A percentile compares a stretch with the other conserved stretches of the same genome.
Conservation (phyloP, 2,113 vertebrate species). For the Podarcis muralis region DNA sequence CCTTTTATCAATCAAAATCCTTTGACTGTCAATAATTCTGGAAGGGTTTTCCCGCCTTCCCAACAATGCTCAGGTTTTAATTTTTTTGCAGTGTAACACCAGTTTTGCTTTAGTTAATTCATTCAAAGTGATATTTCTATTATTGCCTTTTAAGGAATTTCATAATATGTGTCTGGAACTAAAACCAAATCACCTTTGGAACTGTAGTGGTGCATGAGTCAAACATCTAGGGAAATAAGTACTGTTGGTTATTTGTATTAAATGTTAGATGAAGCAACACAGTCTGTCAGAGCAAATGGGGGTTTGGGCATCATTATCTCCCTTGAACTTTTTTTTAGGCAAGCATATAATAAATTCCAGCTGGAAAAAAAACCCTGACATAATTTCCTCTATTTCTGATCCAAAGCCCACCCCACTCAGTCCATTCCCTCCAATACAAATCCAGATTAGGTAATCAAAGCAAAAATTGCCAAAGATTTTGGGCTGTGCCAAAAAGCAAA, state of each 20-base stretch:
- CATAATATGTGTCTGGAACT: slow-evolving; percentile 24
- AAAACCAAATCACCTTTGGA: slow-evolving; percentile 27
- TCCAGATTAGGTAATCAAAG: neutral
- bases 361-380: neutral
- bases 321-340: neutral
- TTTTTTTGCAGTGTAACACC: neutral
- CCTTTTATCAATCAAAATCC: neutral
- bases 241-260: slow-evolving; percentile 4
- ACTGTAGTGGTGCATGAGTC: slow-evolving; percentile 30
- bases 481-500: neutral
- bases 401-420: slow-evolving; percentile 9
- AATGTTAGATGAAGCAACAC: neutral
- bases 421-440: neutral
- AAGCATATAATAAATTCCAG: no score
- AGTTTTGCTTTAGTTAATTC: slow-evolving; percentile 1
- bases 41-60: neutral
- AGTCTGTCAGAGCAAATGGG: slow-evolving; percentile 30
- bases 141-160: slow-evolving; percentile 63
- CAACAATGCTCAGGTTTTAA: slow-evolving; percentile 17
- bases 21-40: neutral
- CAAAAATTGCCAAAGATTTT: neutral
- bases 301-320: slow-evolving; percentile 37
- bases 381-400: neutral
- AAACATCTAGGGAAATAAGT: slow-evolving; percentile 14
- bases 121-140: slow-evolving; percentile 6